phyloP scores from a whole-genome alignment of 2,888 invertebrate genomes.

The Leistus spinibarbis region DNA sequence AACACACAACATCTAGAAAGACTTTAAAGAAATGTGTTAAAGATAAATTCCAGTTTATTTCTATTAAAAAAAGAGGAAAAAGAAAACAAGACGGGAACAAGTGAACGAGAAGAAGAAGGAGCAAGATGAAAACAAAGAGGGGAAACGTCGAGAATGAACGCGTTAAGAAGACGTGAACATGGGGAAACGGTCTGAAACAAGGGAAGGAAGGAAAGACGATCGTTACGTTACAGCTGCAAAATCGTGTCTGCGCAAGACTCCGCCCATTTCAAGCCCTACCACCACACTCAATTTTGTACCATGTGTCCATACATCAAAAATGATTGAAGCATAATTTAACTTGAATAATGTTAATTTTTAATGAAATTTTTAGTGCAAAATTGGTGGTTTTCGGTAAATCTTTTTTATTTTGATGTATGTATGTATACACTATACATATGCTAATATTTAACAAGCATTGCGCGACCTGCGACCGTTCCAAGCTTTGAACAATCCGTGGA shows the following conservation, averaged over 20 bases:
- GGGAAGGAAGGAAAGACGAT: slow-evolving; percentile 30
- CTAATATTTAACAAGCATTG: background rate
- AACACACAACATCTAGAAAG: background rate
- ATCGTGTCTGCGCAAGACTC: slow-evolving; percentile 23
- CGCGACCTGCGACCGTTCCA: background rate
- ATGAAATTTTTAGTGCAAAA: too few relatives aligned
- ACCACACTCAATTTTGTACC: background rate
- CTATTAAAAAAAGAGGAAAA: background rate
- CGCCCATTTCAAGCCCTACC: background rate
- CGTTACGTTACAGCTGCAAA: slow-evolving; percentile 16
- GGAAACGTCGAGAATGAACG: background rate
- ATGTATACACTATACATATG: too few relatives aligned
- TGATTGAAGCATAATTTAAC: too few relatives aligned
- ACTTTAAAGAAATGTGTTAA: background rate
- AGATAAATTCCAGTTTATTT: background rate
- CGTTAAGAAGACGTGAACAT: background rate
- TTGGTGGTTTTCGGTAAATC: too few relatives aligned
- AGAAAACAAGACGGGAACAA: background rate
- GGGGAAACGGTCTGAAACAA: background rate
- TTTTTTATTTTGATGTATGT: too few relatives aligned
- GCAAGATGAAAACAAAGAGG: background rate
- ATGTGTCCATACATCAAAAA: too few relatives aligned
- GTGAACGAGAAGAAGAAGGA: background rate
- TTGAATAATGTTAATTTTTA: too few relatives aligned
- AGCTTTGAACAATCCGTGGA: background rate